Percentiles rank a stretch among this genome's conserved stretches.
These are phyloP conservation scores for Dysdera silvatica DNA, from an alignment of 1,140 invertebrate species.

Conservation along the genomic window DNA sequence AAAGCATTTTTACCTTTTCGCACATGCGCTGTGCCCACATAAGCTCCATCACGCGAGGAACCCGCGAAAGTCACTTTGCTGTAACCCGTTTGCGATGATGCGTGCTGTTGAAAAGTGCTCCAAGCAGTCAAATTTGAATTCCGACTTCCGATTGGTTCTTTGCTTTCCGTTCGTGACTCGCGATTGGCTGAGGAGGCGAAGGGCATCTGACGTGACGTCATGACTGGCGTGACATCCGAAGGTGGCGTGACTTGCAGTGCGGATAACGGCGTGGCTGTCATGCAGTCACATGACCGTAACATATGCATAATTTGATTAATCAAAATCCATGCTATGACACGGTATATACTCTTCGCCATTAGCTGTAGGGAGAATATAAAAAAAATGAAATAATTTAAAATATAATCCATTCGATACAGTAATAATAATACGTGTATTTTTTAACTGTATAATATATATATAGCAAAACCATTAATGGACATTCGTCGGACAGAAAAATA, in stretches of 20 bases:
- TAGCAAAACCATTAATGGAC: too few species aligned
- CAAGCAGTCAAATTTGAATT: not conserved
- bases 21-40: too few species aligned
- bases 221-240: not conserved
- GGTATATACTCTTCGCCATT: not conserved
- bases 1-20: too few species aligned
- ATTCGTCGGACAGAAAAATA: too few species aligned
- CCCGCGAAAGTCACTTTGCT: too few species aligned
- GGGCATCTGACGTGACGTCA: not conserved
- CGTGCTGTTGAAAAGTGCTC: not conserved
- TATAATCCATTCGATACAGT: too few species aligned
- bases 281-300: not conserved
- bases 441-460: too few species aligned
- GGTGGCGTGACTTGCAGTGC: conserved; percentile 20
- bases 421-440: too few species aligned
- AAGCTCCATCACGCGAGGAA: too few species aligned
- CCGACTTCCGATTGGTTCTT: not conserved
- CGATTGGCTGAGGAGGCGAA: not conserved
- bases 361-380: not conserved
- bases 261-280: conserved; percentile 1
- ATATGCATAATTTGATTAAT: not conserved
- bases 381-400: not conserved
- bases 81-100: not conserved
- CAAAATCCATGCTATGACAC: not conserved
- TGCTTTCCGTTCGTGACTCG: not conserved